Base-by-base conservation (phyloP, 2,113 vertebrate genomes). In the Lamprologus speciosus region DNA sequence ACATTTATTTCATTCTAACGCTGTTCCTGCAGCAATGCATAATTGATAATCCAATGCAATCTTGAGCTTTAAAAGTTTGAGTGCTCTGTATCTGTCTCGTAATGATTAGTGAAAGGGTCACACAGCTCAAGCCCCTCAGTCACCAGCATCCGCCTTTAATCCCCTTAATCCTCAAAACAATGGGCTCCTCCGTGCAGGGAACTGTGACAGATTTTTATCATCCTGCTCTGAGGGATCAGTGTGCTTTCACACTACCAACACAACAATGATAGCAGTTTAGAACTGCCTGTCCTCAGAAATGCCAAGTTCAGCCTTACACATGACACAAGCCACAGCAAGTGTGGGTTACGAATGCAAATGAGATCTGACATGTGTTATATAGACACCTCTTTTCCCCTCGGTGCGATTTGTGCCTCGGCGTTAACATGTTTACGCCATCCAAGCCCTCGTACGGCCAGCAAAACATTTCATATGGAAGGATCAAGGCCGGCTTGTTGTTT, bases 101-200 rank as follows among this genome's bases (percentile, higher is more conserved):
- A 93, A 95, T 94, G 92, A 94, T 94, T 94, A 94, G 91, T 92
- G 89, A 92, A 92, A 90, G 94, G 94, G 95, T 95, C 95, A 93
- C 89, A 87, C 86, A 91, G 84, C 93, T 95, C 85, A 89, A 92
- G 68, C 84, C 94, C 90, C 79, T 87, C 80, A 83, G 93, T 94
- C 91, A 35, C 91, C 92, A 86, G 86, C 93, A 93, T 94, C 91
- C 87, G 57, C 85, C 91, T 93, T 90, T 95, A 96, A 96, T 95
- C 95, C 89, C 80, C 85, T 19, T 95, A 96, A 95, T 95, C 95
- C 92, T 93, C 89, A 89, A 96, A 96, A 96, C 95, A 96, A 96
- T 93, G 88, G 95, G 92, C 65, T 95, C 91, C 82, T 91, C 92
- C 50, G 82, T 86, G 91, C 93, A 91, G 78, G 90, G 79, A 90